Conservation (phyloP, 1,140 invertebrate species). For the Cotesia typhae region DNA sequence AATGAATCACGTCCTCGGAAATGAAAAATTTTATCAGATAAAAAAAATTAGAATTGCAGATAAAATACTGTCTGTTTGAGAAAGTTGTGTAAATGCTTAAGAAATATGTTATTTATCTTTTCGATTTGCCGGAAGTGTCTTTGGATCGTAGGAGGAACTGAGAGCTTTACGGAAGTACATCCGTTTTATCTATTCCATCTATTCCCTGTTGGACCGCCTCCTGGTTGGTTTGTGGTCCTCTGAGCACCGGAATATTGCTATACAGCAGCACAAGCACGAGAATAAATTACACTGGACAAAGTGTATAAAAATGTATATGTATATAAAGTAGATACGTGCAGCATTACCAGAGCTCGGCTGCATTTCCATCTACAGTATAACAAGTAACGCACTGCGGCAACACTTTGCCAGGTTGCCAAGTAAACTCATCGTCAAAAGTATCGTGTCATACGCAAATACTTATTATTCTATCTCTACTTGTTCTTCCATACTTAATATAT, state of each 20-base stretch:
- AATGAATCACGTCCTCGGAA: no score
- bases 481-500: neutral
- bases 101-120: conserved; percentile 28
- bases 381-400: conserved; percentile 54
- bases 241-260: conserved; percentile 17
- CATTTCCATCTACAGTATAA: no score
- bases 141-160: conserved; percentile 13
- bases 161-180: conserved; percentile 22
- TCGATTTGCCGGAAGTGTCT: conserved; percentile 29
- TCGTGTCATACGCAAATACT: conserved; percentile 14
- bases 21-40: neutral
- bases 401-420: conserved; percentile 52
- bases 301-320: conserved; percentile 36
- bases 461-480: neutral
- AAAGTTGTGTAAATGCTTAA: conserved; percentile 16
- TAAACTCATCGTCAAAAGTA: conserved; percentile 17
- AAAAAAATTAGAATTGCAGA: neutral
- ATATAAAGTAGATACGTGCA: no score
- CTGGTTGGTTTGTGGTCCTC: conserved; percentile 11
- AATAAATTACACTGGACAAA: conserved; percentile 54
- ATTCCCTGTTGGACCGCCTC: neutral
- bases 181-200: conserved; percentile 22
- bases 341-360: no score
- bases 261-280: conserved; percentile 22
- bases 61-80: neutral